Evolutionary conservation across 2,797 vertebrate genomes (phyloP).

Genomic region (Dendrocincla fuliginosa): DNA sequence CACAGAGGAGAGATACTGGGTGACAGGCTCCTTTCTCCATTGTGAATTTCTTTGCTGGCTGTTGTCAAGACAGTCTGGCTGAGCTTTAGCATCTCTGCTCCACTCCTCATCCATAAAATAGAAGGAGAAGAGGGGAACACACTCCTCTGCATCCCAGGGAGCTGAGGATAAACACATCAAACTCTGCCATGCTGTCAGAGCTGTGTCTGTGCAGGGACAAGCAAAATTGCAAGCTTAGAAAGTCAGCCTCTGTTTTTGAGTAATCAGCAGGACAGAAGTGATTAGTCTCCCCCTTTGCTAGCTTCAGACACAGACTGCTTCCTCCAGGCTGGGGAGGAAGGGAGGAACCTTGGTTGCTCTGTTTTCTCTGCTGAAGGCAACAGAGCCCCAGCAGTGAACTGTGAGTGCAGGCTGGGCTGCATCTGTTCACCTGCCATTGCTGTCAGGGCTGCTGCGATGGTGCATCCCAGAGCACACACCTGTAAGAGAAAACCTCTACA

Average conservation of each 20-base stretch:
- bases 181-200: neutral
- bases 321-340: neutral
- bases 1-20: neutral
- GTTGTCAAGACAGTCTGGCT: neutral
- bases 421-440: neutral
- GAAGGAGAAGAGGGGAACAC: neutral
- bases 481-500: neutral
- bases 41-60: neutral
- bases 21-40: neutral
- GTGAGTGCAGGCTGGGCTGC: neutral
- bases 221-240: neutral
- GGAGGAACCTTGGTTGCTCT: neutral
- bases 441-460: neutral
- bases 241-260: neutral
- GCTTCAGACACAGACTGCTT: neutral
- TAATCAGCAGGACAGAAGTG: neutral
- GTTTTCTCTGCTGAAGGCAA: neutral
- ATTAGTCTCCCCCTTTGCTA: neutral
- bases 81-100: neutral
- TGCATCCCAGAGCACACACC: neutral
- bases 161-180: constrained; percentile 22
- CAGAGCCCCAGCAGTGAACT: neutral
- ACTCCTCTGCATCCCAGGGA: neutral
- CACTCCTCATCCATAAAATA: constrained; percentile 14
- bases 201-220: neutral